phyloP scores from a whole-genome alignment of 2,888 invertebrate species.

The Ferrisia virgata region DNA sequence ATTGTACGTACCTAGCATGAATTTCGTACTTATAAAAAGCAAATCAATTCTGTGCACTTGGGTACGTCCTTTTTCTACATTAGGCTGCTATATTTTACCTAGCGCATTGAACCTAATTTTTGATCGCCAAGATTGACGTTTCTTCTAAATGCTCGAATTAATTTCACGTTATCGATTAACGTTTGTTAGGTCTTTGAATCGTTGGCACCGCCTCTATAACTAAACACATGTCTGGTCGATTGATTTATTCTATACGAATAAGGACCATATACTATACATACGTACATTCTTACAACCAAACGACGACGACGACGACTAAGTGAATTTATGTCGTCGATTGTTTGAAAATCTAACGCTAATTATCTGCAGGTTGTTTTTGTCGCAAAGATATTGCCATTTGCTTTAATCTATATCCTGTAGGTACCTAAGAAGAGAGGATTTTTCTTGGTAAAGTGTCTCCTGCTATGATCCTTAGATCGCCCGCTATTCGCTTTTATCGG shows the following conservation, averaged over 20 bases:
- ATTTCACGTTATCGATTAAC: constrained; percentile 6
- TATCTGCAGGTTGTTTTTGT: not conserved
- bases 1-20: not conserved
- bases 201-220: not conserved
- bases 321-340: not conserved
- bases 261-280: too few relatives aligned
- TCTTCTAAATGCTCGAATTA: constrained; percentile 9
- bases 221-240: not conserved
- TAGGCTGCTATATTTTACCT: not conserved
- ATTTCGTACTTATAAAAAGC: not conserved
- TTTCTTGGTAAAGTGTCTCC: not conserved
- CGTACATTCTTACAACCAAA: too few relatives aligned
- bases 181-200: not conserved
- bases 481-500: not conserved
- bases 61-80: not conserved
- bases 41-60: not conserved
- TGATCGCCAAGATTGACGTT: not conserved
- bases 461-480: not conserved
- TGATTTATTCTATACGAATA: not conserved
- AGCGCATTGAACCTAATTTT: constrained; percentile 14
- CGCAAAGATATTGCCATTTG: not conserved
- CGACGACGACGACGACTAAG: not conserved
- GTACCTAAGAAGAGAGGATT: not conserved
- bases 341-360: not conserved
- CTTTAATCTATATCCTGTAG: too few relatives aligned